Evolutionary conservation across 1,140 invertebrate species (phyloP).

Genomic region (Penaeus chinensis): DNA sequence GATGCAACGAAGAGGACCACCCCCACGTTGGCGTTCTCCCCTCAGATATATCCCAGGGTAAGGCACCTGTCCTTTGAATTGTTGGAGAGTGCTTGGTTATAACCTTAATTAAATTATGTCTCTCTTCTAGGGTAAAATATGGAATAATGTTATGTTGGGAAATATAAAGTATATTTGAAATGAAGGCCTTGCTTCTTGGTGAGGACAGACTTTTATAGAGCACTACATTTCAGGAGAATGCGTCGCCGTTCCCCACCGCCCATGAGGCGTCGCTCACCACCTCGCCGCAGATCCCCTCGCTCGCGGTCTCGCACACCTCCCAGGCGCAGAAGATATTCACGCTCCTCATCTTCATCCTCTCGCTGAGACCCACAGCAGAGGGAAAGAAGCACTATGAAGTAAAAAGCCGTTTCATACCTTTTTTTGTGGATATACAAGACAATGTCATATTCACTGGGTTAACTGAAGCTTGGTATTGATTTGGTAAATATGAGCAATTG

Average conservation of each 20-base stretch:
- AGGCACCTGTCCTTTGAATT: slow-evolving; percentile 3
- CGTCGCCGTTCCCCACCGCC: slow-evolving; percentile 67
- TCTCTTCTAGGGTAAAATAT: slow-evolving; percentile 19
- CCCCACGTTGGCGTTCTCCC: slow-evolving; percentile 74
- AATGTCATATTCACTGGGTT: no score
- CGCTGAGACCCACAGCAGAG: slow-evolving; percentile 2
- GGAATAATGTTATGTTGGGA: neutral
- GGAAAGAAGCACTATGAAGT: no score
- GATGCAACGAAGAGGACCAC: slow-evolving; percentile 63
- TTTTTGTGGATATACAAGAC: no score
- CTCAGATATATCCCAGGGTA: slow-evolving; percentile 58
- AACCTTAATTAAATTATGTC: neutral
- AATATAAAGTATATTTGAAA: neutral
- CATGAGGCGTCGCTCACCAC: slow-evolving; percentile 71
- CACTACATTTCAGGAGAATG: slow-evolving; percentile 27
- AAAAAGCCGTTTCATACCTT: no score
- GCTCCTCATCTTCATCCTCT: slow-evolving; percentile 37
- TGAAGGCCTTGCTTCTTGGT: neutral
- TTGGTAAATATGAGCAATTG: no score
- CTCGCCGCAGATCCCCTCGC: slow-evolving; percentile 68
- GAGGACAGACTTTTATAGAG: slow-evolving; percentile 4
- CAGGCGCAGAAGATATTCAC: slow-evolving; percentile 47
- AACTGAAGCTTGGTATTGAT: no score
- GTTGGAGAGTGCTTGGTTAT: slow-evolving; percentile 16
- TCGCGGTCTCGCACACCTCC: slow-evolving; percentile 34